Evolutionary conservation across 2,888 invertebrate genomes (phyloP), one percentile per base, ranked within the genome.

Genomic region (Heliconius sara): DNA sequence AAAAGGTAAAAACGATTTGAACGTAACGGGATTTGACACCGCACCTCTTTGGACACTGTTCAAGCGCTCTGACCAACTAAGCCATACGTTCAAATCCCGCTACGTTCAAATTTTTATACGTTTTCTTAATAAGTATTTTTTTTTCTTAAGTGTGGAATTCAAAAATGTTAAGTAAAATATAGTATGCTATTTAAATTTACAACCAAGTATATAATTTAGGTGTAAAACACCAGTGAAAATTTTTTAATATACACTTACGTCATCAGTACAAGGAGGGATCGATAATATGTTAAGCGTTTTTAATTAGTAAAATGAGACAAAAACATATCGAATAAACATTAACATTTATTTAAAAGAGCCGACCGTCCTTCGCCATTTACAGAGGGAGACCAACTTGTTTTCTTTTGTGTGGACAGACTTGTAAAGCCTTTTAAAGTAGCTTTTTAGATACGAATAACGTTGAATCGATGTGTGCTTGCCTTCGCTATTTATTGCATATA

Each of bases 331-430:
- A 43, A 77, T 74, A 77, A 78, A 76, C 80, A 80, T 76, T 80
- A 76, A 79, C 75, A 79, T 79, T 77, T 79, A 81, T 52, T 77
- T 81, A 79, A 79, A 81, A 72, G 75, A 77, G 77, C 79, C 77
- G 79, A 77, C 77, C 65, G 77, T 68, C 76, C 79, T 76, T 77
- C 68, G 71, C 72, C 77, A 75, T 81, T 78, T 75, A 72, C 43
- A 79, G 77, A 70, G 81, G 70, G 80, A 65, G 63, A 76, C 78
- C 80, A 75, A 70, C 71, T 78, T 63, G 77, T 68, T 80, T 30
- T 80, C 77, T 80, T 68, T 80, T 68, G 76, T 74, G 72, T 22
- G 66, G 71, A 79, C 71, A 66, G 39, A 74, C 74, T 74, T 74
- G 57, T 72, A 74, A 63, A 60, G 72, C n/a, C 72, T 73, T 73